Evolutionary conservation across 2,113 vertebrate species (phyloP).

Genomic region (Danionella cerebrum): DNA sequence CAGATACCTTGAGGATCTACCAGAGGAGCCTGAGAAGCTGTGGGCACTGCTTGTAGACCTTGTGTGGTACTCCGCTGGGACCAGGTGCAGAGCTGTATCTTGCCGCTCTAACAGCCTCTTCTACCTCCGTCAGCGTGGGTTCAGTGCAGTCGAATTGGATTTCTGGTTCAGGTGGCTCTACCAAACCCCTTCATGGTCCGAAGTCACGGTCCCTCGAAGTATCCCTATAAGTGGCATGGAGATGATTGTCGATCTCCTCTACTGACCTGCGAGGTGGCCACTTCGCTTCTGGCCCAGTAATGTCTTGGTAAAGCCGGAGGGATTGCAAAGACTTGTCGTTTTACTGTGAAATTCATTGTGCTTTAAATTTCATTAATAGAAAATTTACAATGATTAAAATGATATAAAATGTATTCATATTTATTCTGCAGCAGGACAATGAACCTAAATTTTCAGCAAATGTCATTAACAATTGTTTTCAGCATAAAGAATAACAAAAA

Average conservation of each 20-base stretch:
- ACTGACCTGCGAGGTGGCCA: not conserved
- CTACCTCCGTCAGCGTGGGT: not conserved
- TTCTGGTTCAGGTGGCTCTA: not conserved
- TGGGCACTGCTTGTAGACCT: constrained; percentile 12
- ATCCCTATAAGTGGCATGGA: not conserved
- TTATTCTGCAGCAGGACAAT: too few relatives aligned
- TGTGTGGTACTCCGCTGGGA: not conserved
- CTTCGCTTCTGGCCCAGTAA: not conserved
- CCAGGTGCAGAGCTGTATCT: not conserved
- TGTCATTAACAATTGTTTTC: too few relatives aligned
- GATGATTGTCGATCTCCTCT: not conserved
- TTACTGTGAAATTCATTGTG: too few relatives aligned
- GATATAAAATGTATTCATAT: too few relatives aligned
- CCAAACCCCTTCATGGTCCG: not conserved
- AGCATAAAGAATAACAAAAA: too few relatives aligned
- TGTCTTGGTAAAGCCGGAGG: not conserved
- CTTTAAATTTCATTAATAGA: too few relatives aligned
- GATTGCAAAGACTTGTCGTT: too few relatives aligned
- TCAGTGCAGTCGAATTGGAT: not conserved
- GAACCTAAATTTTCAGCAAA: too few relatives aligned
- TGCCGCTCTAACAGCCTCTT: not conserved
- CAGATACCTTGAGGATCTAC: constrained; percentile 8
- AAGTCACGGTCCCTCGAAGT: not conserved
- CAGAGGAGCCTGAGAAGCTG: not conserved
- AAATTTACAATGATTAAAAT: too few relatives aligned